Evolutionary conservation across 2,797 vertebrate species (phyloP), one percentile per base, ranked within the genome.

Genomic region (Argyrosomus regius): DNA sequence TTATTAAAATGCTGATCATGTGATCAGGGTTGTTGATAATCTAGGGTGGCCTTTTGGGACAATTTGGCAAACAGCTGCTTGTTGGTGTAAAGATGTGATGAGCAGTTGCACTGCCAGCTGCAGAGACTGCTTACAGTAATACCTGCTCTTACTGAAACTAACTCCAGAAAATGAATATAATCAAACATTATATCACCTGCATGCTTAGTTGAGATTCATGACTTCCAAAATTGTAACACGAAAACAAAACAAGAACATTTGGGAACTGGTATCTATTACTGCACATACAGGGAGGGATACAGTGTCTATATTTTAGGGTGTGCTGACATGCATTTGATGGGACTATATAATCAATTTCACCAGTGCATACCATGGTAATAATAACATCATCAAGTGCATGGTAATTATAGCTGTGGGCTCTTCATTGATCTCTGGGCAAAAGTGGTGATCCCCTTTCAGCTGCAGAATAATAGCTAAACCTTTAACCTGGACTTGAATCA

Each of bases 371-470:
- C 87, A 85, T 83, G 75, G 83, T 94, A 93, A 95, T 94, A 92
- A 93, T 94, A 94, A 94, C 92, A 93, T 92, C 90, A 94, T 94
- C 91, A 93, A 90, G 79, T 84, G 83, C 77, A 85, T 89, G 83
- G 92, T 93, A 95, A 95, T 94, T 94, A 94, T 94, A 91, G 90
- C 94, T 93, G 75, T 85, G 84, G 94, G 93, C 91, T 87, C 59
- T 89, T 88, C 91, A 95, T 96, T 96, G 95, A 96, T 95, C 93
- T 92, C 72, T 1, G 52, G 78, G 84, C 88, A 85, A 92, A 93
- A 87, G 81, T 85, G 93, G 91, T 88, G 90, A 93, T 95, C 92
- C 88, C 90, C 87, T 91, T 92, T 90, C 91, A 89, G 87, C 88
- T 80, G 88, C 89, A 87, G 86, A 93, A 93, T 94, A 95, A 96